Evolutionary conservation across 1,140 invertebrate species (phyloP), one percentile per base, ranked within the genome.

Genomic region (Meloidogyne exigua): DNA sequence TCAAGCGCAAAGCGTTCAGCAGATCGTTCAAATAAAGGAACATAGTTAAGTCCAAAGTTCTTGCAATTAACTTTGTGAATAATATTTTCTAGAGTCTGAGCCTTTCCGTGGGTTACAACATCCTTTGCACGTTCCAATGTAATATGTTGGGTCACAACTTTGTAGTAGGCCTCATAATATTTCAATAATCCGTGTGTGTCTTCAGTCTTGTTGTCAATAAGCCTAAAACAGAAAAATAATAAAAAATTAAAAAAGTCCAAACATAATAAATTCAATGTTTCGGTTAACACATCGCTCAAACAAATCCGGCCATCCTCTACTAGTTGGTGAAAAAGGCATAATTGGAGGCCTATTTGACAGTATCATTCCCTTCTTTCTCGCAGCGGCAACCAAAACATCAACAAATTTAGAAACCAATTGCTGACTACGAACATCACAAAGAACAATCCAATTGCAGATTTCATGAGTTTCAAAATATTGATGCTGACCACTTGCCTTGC

Each of bases 31-130:
- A 76, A 42, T 21, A 79, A n/a, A 0, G 72, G 75, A 18, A 70
- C 68, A 62, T 82, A 82, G 25, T 80, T 80, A 65, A 80, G 76
- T 18, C 79, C 79, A 66, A 79, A 79, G 72, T 82, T 82, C 23
- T 80, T 80, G 32, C 78, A 79, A 66, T 80, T 80, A 3, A 64
- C 68, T 36, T 80, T 80, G 68, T 82, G 36, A 21, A 80, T 23
- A 49, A 80, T 82, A 39, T 80, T 80, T 2, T 68, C 79, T 26
- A 80, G 28, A 1, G 79, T 82, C 18, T 80, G 71, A 0, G 68
- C 49, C 12, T 82, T 77, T 11, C 80, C 72, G 32, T 39, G 25
- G 0, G 69, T 15, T 12, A 81, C 72, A 10, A 82, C 66, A 21
- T 80, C 80, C 26, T 64, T 70, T n/a, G 82, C 79, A 28, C 71